A percentile compares a stretch with the other conserved stretches of the same genome.
Conservation (phyloP, 2,113 vertebrate genomes). For the Pitta sordida region DNA sequence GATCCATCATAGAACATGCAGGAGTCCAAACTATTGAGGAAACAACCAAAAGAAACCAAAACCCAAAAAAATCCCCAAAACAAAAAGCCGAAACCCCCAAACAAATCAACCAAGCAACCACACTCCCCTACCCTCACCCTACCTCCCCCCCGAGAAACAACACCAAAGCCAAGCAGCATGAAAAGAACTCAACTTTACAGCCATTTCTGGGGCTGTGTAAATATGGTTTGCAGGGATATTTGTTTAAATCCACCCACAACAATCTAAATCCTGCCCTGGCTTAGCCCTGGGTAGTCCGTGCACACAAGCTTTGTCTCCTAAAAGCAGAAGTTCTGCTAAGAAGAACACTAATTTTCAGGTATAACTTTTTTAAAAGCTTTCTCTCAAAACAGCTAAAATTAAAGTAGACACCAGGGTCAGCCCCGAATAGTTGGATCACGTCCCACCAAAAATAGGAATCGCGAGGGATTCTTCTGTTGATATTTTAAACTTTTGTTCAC, state of each 20-base stretch:
- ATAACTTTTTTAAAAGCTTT: background rate
- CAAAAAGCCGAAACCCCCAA: too few species aligned
- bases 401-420: background rate
- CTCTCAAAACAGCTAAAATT: background rate
- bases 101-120: too few species aligned
- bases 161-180: background rate
- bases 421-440: background rate
- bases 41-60: too few species aligned
- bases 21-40: background rate
- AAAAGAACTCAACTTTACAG: background rate
- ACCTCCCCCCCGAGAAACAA: too few species aligned
- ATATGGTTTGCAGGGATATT: background rate
- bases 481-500: conserved; percentile 38
- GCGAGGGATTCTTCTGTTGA: background rate
- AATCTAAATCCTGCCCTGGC: background rate
- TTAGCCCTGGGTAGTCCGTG: background rate
- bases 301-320: background rate
- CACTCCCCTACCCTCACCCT: too few species aligned
- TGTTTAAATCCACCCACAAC: background rate
- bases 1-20: background rate
- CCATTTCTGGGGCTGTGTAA: background rate
- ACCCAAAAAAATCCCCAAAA: too few species aligned
- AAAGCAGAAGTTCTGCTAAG: background rate
- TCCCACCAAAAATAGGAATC: background rate
- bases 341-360: background rate